Evolutionary conservation across 2,888 invertebrate genomes (phyloP).

Genomic region (Perizoma flavofasciatum): DNA sequence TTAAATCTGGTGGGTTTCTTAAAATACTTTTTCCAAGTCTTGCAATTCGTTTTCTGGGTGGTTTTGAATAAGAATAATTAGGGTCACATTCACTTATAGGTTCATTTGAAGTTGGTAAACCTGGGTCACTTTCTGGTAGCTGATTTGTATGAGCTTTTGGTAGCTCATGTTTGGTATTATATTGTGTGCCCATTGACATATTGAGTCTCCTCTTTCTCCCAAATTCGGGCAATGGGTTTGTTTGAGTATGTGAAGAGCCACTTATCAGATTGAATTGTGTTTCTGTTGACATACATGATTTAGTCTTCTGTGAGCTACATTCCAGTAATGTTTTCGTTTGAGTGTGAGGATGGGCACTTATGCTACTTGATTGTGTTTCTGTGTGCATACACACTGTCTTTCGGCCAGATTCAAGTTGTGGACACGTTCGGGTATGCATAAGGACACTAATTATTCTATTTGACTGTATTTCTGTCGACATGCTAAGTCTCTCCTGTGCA

Average conservation of each 20-base stretch:
- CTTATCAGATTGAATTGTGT: background rate
- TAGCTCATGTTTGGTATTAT: background rate
- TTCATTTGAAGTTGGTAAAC: constrained; percentile 2
- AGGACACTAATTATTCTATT: background rate
- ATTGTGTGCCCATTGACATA: background rate
- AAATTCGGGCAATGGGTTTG: background rate
- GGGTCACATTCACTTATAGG: background rate
- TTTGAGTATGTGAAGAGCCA: background rate
- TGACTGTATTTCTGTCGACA: background rate
- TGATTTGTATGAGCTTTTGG: background rate
- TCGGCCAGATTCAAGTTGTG: background rate
- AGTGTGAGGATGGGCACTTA: background rate
- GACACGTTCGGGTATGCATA: constrained; percentile 1
- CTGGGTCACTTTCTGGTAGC: constrained; percentile 4
- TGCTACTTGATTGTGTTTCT: constrained; percentile 3
- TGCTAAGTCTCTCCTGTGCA: background rate
- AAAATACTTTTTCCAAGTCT: constrained; percentile 15
- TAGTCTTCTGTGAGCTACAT: background rate
- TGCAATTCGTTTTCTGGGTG: constrained; percentile 11
- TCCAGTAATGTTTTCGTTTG: background rate
- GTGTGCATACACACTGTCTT: background rate
- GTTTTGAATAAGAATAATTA: constrained; percentile 11
- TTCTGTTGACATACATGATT: constrained; percentile 5
- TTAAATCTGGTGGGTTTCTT: background rate
- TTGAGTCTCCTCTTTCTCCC: background rate